Conservation (phyloP, 2,888 invertebrate genomes). For the Ametastegia equiseti region DNA sequence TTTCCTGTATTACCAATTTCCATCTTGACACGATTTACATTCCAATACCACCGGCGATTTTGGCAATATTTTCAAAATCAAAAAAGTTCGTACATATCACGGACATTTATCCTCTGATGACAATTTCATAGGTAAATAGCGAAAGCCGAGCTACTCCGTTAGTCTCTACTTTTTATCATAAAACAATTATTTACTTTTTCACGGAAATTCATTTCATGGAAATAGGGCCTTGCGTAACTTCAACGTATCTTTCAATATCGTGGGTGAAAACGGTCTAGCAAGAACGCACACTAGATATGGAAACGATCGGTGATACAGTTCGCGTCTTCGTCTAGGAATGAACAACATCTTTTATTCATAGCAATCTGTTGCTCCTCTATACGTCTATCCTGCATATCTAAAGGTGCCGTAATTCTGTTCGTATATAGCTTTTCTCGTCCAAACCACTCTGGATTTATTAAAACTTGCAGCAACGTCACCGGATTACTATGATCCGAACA, state of each 20-base stretch:
- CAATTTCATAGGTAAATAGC: no score
- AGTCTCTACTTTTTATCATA: neutral
- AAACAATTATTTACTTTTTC: neutral
- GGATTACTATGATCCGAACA: neutral
- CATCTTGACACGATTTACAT: no score
- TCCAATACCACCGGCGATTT: neutral
- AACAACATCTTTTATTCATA: constrained; percentile 61
- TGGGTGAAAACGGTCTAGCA: neutral
- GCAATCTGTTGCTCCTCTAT: constrained; percentile 65
- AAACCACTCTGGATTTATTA: constrained; percentile 45
- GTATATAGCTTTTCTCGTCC: neutral
- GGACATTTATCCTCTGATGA: no score
- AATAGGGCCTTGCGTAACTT: constrained; percentile 19
- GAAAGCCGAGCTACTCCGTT: neutral
- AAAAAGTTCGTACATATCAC: neutral
- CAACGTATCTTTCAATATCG: neutral
- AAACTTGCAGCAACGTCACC: constrained; percentile 17
- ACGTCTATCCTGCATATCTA: neutral
- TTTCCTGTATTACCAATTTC: neutral
- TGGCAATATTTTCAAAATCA: no score
- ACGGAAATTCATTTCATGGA: constrained; percentile 2
- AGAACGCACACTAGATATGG: constrained; percentile 17
- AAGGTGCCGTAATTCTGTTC: constrained; percentile 4
- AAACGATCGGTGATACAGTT: neutral
- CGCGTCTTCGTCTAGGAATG: neutral